These are phyloP conservation scores for Silurus glanis DNA, from an alignment of 2,113 vertebrate species.

Conservation along the genomic window DNA sequence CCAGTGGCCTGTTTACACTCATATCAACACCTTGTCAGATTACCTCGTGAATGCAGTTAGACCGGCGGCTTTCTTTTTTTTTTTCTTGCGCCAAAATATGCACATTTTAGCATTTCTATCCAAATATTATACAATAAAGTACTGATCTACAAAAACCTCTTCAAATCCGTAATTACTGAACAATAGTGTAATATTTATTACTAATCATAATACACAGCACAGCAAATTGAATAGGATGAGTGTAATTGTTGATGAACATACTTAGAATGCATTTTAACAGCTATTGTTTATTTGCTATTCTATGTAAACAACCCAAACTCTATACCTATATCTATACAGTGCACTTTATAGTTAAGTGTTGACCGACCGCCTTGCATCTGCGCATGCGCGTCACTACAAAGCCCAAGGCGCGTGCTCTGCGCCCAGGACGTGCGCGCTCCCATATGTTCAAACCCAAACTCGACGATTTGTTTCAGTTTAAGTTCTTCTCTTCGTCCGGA, in stretches of 20 bases:
- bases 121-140: not conserved
- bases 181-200: not conserved
- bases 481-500: slow-evolving; percentile 45
- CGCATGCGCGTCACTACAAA: slow-evolving; percentile 9
- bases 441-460: slow-evolving; percentile 64
- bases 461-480: slow-evolving; percentile 70
- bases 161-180: not conserved
- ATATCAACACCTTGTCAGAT: not conserved
- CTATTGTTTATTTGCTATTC: not conserved
- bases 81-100: not conserved
- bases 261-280: no score
- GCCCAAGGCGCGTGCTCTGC: not conserved
- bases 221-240: no score
- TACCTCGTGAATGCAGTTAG: not conserved
- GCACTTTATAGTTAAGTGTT: not conserved
- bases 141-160: not conserved
- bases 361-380: not conserved
- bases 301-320: not conserved
- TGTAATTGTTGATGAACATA: no score
- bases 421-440: slow-evolving; percentile 37
- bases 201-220: not conserved
- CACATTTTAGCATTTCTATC: not conserved
- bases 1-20: not conserved
- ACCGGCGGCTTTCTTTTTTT: not conserved
- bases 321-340: no score